Evolutionary conservation across 2,888 invertebrate species (phyloP), one percentile per base, ranked within the genome.

Genomic region (Drosophila mimica): DNA sequence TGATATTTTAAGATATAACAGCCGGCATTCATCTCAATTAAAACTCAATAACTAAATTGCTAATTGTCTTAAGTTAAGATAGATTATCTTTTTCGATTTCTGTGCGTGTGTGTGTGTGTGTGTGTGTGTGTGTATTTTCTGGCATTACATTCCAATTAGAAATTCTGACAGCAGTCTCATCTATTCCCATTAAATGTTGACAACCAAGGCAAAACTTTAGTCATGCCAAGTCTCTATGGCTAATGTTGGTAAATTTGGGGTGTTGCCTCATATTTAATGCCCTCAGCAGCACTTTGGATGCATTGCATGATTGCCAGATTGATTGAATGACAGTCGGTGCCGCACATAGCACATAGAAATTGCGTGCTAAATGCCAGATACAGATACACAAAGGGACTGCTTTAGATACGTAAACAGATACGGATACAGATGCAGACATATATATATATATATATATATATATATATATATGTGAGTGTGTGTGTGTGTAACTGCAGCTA

Each of bases 301-400:
- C 48, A 81, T 82, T 79, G 79, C 80, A 71, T 82, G 79, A 70
- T 80, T 76, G 70, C 70, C 74, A 67, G 70, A 85, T 82, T 88
- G 90, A 88, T 85, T 82, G 90, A 88, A 90, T 88, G 85, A 90
- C 88, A 90, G 68, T 17, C 58, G 62, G 52, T 49, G 56, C 53
- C 38, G 70, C 51, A 51, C 30, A 65, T 48, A 58, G 65, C 51
- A 76, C 56, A 51, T 52, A 73, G 60, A 67, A 83, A 73, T 85
- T 85, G 85, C 85, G 89, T 90, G 90, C 84, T 83, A 90, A 85
- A 75, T 82, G 83, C 72, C 67, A 82, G 65, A 74, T 74, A 86
- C 57, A 67, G 25, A n/a, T n/a, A 4, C 62, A 73, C 64, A 74
- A 54, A 76, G 53, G 70, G 58, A 53, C 38, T 20, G 25, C 65